Percentiles rank a stretch among this genome's conserved stretches.
Evolutionary conservation across 1,140 invertebrate species (phyloP).

Genomic region (Pygmarrhopalites habei): DNA sequence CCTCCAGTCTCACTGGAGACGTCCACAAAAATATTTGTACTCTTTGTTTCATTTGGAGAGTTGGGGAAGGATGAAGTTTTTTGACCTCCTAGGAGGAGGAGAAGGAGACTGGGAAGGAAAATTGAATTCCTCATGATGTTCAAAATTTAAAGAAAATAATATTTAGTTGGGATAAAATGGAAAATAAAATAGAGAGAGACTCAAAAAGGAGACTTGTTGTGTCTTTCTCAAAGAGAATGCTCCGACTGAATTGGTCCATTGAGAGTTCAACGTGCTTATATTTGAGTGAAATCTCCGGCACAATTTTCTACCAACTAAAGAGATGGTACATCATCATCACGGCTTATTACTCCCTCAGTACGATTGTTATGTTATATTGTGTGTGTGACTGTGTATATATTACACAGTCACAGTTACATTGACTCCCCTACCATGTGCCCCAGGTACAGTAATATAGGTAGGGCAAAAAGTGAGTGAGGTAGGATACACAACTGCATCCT

Average conservation of each 20-base stretch:
- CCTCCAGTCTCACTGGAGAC: background rate
- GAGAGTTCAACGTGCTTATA: conserved; percentile 1
- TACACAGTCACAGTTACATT: no score
- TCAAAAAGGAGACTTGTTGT: no score
- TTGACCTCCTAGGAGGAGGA: background rate
- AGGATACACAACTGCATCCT: background rate
- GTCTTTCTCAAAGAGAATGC: background rate
- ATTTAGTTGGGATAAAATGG: no score
- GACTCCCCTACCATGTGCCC: no score
- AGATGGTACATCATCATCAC: no score
- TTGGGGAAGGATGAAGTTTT: background rate
- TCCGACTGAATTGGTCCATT: background rate
- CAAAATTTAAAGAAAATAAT: no score
- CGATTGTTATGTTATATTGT: no score
- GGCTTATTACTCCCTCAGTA: no score
- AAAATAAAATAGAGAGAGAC: no score
- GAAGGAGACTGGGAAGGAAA: background rate
- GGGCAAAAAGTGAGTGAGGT: no score
- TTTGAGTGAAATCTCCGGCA: conserved; percentile 12
- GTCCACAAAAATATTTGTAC: background rate
- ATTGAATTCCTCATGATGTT: background rate
- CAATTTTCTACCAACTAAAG: background rate
- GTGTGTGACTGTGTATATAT: no score
- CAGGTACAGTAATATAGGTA: no score
- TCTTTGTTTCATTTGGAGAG: background rate